Conservation (phyloP, 64 coral and sea anemone species). For the Actinia tenebrosa region DNA sequence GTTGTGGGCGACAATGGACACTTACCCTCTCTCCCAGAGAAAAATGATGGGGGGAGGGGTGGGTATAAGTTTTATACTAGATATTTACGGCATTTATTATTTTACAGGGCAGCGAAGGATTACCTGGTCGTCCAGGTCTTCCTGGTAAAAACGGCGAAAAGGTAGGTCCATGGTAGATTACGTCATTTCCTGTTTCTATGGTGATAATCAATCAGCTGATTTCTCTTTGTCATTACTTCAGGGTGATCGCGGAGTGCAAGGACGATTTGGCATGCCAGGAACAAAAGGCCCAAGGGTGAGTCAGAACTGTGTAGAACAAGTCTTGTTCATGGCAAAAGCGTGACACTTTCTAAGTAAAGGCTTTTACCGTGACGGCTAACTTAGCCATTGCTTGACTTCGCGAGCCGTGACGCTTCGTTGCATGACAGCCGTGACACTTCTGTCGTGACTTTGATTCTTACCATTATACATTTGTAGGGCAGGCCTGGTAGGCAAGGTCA, state of each 20-base stretch:
- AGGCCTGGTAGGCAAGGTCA: slow-evolving; percentile 23
- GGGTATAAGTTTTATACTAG: too few relatives aligned
- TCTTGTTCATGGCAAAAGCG: background rate
- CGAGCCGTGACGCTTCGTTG: background rate
- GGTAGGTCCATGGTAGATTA: background rate
- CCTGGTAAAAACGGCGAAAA: slow-evolving; percentile 20
- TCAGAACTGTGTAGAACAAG: background rate
- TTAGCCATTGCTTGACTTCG: background rate
- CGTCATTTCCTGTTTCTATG: background rate
- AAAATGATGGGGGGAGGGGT: too few relatives aligned
- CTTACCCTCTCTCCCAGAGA: too few relatives aligned
- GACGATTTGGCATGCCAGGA: slow-evolving; percentile 17
- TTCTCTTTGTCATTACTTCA: background rate
- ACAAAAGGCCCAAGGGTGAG: slow-evolving; percentile 21
- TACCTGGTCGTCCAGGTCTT: slow-evolving; percentile 3
- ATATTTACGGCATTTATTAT: background rate
- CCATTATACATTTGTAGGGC: background rate
- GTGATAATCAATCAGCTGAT: background rate
- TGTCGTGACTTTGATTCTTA: background rate
- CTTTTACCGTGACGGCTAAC: too few relatives aligned
- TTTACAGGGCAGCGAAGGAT: slow-evolving; percentile 14
- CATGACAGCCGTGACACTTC: background rate
- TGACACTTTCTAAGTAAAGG: background rate
- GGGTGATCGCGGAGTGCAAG: slow-evolving; percentile 13
- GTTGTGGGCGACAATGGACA: too few relatives aligned